Evolutionary conservation across 1,140 invertebrate species (phyloP).

Genomic region (Wasmannia auropunctata): DNA sequence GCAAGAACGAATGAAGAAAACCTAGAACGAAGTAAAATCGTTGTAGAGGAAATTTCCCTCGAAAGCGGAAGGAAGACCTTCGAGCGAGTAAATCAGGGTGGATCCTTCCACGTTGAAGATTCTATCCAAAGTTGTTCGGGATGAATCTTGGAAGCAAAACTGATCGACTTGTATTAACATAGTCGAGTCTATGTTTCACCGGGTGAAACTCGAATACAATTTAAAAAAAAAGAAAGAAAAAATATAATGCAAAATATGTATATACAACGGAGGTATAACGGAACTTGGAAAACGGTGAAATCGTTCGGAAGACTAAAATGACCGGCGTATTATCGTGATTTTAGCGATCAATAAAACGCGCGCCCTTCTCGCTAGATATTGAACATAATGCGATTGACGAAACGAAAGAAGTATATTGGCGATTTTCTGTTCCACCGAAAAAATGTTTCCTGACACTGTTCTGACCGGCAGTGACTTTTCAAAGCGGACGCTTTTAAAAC

Average conservation of each 20-base stretch:
- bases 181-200: not conserved
- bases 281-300: not conserved
- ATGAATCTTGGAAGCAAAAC: constrained; percentile 4
- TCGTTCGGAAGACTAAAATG: not conserved
- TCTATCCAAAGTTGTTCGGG: constrained; percentile 6
- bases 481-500: not conserved
- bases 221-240: not conserved
- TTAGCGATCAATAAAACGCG: not conserved
- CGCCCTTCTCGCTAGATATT: not conserved
- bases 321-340: not conserved
- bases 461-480: not conserved
- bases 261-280: not conserved
- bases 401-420: not conserved
- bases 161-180: constrained; percentile 31
- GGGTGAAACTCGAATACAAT: not conserved
- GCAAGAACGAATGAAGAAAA: constrained; percentile 10
- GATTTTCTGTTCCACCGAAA: not conserved
- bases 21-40: constrained; percentile 4
- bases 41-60: constrained; percentile 25
- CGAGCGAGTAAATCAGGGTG: constrained; percentile 18
- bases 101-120: constrained; percentile 19
- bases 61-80: not conserved
- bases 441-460: not conserved
- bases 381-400: not conserved
- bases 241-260: not conserved